Evolutionary conservation across 2,797 vertebrate species (phyloP), one percentile per base, ranked within the genome.

Genomic region (Leptodactylus fallax): DNA sequence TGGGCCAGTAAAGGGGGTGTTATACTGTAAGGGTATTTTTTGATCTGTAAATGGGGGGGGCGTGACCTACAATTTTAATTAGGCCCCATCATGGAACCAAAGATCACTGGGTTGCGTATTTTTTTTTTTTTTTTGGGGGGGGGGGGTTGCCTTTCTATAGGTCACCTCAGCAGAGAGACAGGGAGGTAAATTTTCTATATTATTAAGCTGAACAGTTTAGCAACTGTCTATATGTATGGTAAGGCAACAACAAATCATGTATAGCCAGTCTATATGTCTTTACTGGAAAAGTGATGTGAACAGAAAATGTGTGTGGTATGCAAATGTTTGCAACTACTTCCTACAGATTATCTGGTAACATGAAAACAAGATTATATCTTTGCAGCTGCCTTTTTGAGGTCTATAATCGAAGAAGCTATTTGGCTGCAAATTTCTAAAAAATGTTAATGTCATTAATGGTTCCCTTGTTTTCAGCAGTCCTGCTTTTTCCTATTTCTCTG

Each of bases 401-500:
- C 36, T 80, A 60, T 45, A 27, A 51, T 9, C 11, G 23, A 87
- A 63, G 16, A 10, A 36, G 53, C n/a, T 47, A 36, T 36, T 36
- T 36, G 36, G 63, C 78, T 61, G 45, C 58, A 67, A 19, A 65
- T n/a, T 21, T 27, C n/a, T 49, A 67, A 21, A 67, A 78, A 36
- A 71, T 82, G 71, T 45, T 89, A 81, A 78, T 60, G 53, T 67
- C 60, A 78, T 85, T 89, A 85, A 65, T 69, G 76, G 23, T 71
- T 67, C n/a, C 58, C n/a, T 76, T 58, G 19, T 36, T 82, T 53
- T 71, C 81, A 83, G 25, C 56, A 27, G 79, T 72, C 58, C 60
- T 82, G 55, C 23, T 60, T 82, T 89, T 89, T 23, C 53, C 17
- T 58, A 67, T 49, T 60, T 88, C 36, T 88, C 47, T 81, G 76